These are phyloP conservation scores for Gallinago solitaria DNA, from an alignment of 2,797 vertebrate species.

Conservation along the genomic window DNA sequence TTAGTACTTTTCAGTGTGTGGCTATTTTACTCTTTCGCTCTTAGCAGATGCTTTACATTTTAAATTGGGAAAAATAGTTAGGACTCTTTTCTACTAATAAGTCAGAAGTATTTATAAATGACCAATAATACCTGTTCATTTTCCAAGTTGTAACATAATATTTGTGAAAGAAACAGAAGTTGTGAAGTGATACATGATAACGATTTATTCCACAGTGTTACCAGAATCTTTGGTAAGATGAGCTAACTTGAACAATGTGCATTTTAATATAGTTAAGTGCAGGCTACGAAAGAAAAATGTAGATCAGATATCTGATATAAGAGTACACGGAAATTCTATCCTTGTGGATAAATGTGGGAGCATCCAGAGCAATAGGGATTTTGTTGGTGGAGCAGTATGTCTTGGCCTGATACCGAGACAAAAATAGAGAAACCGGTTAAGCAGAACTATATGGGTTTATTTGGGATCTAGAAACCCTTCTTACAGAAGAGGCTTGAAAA, in stretches of 20 bases:
- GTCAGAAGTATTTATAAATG: not conserved
- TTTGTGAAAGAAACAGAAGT: not conserved
- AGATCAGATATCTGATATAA: not conserved
- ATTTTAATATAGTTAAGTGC: not conserved
- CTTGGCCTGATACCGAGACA: not conserved
- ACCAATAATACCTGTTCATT: not conserved
- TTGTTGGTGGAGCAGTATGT: not conserved
- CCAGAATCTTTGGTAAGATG: not conserved
- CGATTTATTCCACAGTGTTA: not conserved
- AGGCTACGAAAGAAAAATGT: not conserved
- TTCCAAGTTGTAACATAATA: not conserved
- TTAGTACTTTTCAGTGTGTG: not conserved
- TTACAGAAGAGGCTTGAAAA: not conserved
- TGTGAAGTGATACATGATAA: not conserved
- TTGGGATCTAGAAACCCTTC: not conserved
- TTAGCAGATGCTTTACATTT: not conserved
- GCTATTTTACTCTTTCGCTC: not conserved
- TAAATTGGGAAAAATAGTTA: not conserved
- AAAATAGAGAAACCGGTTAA: not conserved
- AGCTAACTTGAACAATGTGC: not conserved
- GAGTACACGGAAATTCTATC: not conserved
- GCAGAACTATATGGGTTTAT: not conserved
- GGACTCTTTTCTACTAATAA: not conserved
- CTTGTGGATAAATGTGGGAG: not conserved
- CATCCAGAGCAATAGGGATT: not conserved